Evolutionary conservation across 2,888 invertebrate genomes (phyloP), one percentile per base, ranked within the genome.

Genomic region (Eledone cirrhosa): DNA sequence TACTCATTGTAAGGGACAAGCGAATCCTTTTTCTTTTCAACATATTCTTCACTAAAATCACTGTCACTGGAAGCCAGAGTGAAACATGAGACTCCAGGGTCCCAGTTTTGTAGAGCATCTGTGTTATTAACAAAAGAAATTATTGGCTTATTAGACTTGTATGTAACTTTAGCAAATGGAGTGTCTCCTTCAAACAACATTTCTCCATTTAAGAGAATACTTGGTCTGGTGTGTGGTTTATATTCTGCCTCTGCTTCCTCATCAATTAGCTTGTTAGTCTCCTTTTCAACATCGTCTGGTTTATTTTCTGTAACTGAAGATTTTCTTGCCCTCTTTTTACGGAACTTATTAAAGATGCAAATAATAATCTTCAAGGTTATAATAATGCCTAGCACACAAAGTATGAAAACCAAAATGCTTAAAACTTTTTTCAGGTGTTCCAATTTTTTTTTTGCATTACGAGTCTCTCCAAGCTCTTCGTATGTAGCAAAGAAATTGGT

Each of bases 31-130:
- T 41, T 41, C 24, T 72, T 72, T n/a, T 72, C 72, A n/a, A 13
- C 3, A 1, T 72, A 31, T 14, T 72, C 72, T 1, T 72, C 72
- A 72, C 22, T 14, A 22, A 1, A 13, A 72, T 33, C 22, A 41
- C 14, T 41, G 1, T 41, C 72, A 33, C 72, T 41, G 31, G 31
- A n/a, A 22, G 33, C 72, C 72, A 72, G 14, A 13, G 72, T 72
- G 22, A 67, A 72, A 22, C 72, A 72, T 41, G 72, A 72, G n/a
- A 72, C 72, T 27, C 72, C 72, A 33, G 72, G 72, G 7, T 72
- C 72, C 72, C 72, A 72, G 41, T 72, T 72, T n/a, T 72, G 72
- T 3, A 72, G 41, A 11, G 72, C 72, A 0, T 16, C 13, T 14
- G 27, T 72, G 19, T 72, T 41, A 41, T 72, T 2, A 13, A 72